Evolutionary conservation across 2,888 invertebrate species (phyloP), one percentile per base, ranked within the genome.

Genomic region (Ditula angustiorana): DNA sequence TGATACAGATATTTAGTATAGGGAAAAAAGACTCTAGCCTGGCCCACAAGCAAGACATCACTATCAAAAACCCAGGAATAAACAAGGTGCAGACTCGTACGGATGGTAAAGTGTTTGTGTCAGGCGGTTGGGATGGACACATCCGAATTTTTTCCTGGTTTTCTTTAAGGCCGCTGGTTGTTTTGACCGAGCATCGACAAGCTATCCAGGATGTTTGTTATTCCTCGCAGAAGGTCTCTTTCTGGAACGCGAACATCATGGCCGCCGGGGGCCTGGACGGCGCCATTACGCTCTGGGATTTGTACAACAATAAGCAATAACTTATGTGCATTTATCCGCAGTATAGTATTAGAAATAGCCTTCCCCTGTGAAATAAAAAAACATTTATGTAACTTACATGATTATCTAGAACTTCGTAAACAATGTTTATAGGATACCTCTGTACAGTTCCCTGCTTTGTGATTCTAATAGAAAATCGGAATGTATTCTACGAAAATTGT

Each of bases 81-180:
- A 96, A 96, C 74, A 94, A 94, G 71, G 93, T 96, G 5, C 94
- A 94, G 73, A 92, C 96, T 69, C 93, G 96, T 24, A 86, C 90
- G 0, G 97, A 97, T 81, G 93, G 94, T 2, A 96, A 96, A 81
- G 95, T 97, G 5, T 95, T 97, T 74, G 94, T 95, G 19, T 93
- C 95, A 0, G 97, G 95, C 10, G 96, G 96, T 30, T 96, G 96
- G 96, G 97, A 97, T 78, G 95, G 96, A 1, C 94, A 95, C 67
- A 89, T 96, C 67, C 93, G 96, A 69, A 94, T 97, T 69, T 96
- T 95, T 82, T 96, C 97, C 1, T 96, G 96, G 96, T 96, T 95
- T 81, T 96, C 95, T 59, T 85, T 96, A 37, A 92, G 96, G 57
- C 94, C 95, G 2, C 85, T 97, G 66, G 96, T 95, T 1, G 96